Evolutionary conservation across 2,888 invertebrate species (phyloP).

Genomic region (Prenolepis imparis): DNA sequence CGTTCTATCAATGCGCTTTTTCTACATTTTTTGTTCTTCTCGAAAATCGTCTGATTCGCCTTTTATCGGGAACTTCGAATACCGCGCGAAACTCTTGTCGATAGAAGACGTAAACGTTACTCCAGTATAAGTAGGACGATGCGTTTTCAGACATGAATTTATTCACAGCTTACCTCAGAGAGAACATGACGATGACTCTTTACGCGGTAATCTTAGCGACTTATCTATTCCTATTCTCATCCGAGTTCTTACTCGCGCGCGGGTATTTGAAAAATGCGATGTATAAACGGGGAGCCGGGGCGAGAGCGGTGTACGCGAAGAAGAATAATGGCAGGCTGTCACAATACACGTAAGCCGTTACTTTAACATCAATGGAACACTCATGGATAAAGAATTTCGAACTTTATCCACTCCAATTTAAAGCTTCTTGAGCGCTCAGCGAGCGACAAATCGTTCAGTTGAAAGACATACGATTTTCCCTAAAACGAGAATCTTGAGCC

Average conservation of each 20-base stretch:
- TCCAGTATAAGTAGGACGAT: slow-evolving; percentile 31
- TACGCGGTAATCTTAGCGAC: slow-evolving; percentile 46
- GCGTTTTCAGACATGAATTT: slow-evolving; percentile 45
- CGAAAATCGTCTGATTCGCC: slow-evolving; percentile 18
- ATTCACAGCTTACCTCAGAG: slow-evolving; percentile 34
- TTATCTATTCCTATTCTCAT: slow-evolving; percentile 66
- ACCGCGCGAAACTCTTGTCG: slow-evolving; percentile 14
- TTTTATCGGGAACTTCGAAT: slow-evolving; percentile 9
- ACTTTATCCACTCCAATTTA: slow-evolving; percentile 52
- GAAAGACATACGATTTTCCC: slow-evolving; percentile 7
- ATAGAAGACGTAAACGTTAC: slow-evolving; percentile 16
- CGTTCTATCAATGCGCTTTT: background rate
- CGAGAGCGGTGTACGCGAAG: slow-evolving; percentile 41
- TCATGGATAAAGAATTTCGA: slow-evolving; percentile 49
- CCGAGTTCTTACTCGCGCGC: slow-evolving; percentile 58
- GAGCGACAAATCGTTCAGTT: slow-evolving; percentile 53
- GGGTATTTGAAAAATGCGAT: slow-evolving; percentile 64
- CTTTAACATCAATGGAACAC: slow-evolving; percentile 59
- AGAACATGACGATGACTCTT: slow-evolving; percentile 41
- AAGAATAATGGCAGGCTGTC: slow-evolving; percentile 69
- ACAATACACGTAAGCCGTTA: slow-evolving; percentile 68
- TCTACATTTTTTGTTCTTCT: slow-evolving; percentile 3
- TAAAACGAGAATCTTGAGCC: slow-evolving; percentile 10
- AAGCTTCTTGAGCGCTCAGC: slow-evolving; percentile 8
- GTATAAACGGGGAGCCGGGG: slow-evolving; percentile 59